phyloP scores from a whole-genome alignment of 2,797 vertebrate species.

The Oophaga sylvatica region DNA sequence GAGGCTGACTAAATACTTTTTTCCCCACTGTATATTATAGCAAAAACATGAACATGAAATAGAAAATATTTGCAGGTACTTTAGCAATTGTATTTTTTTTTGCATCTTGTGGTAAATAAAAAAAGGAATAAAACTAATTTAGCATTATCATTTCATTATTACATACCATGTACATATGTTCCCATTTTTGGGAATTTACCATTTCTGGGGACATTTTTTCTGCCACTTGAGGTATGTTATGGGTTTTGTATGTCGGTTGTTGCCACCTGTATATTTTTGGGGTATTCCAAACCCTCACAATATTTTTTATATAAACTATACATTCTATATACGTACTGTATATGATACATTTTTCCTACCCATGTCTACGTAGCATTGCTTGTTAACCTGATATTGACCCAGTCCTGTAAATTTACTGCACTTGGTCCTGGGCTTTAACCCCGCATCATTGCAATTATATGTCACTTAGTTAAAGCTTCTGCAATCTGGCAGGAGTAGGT shows the following conservation, averaged over 20 bases:
- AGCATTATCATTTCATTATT: background rate
- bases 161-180: background rate
- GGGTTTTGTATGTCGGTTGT: background rate
- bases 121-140: background rate
- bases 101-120: too few relatives aligned
- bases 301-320: background rate
- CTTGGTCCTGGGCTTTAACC: too few relatives aligned
- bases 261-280: background rate
- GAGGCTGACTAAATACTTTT: too few relatives aligned
- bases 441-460: too few relatives aligned
- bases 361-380: background rate
- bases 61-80: too few relatives aligned
- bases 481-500: too few relatives aligned
- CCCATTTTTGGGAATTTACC: background rate
- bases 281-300: background rate
- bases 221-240: background rate
- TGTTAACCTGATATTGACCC: too few relatives aligned
- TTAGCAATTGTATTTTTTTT: too few relatives aligned
- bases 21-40: background rate
- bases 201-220: background rate
- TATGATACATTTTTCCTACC: too few relatives aligned
- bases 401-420: too few relatives aligned
- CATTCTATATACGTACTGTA: background rate
- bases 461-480: too few relatives aligned
- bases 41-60: background rate